Percentiles rank a stretch among this genome's conserved stretches.
These are phyloP conservation scores for Guaruba guarouba DNA, from an alignment of 2,113 vertebrate genomes.

Conservation along the genomic window DNA sequence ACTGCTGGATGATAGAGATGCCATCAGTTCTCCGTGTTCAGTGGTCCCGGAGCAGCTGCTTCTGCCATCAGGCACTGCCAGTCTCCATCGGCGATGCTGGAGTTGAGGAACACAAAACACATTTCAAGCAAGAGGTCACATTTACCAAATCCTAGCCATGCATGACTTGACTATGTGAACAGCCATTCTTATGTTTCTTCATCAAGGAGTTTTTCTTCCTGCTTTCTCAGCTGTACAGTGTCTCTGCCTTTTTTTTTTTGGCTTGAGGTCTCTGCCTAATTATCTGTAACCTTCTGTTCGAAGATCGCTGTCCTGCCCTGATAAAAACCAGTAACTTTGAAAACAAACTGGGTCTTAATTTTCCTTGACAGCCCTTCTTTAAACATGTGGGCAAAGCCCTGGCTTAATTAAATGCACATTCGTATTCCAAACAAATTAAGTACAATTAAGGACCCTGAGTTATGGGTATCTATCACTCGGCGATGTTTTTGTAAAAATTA, in stretches of 20 bases:
- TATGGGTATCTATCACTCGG: slow-evolving; percentile 99
- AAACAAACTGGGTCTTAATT: slow-evolving; percentile 97
- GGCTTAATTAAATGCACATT: slow-evolving; percentile 99
- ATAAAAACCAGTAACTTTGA: slow-evolving; percentile 95
- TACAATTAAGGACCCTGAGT: slow-evolving; percentile 99
- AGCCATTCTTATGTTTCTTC: slow-evolving; percentile 57
- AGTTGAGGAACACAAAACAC: slow-evolving; percentile 16
- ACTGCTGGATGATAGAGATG: neutral
- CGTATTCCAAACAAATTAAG: slow-evolving; percentile 99
- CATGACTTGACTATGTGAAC: slow-evolving; percentile 42
- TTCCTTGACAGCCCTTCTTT: slow-evolving; percentile 95
- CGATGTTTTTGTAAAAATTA: slow-evolving; percentile 99
- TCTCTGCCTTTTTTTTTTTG: slow-evolving; percentile 39
- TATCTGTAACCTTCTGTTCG: slow-evolving; percentile 84
- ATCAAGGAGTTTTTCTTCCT: slow-evolving; percentile 58
- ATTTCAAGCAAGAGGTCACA: slow-evolving; percentile 55
- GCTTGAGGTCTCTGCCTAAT: slow-evolving; percentile 79
- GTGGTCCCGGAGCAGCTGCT: neutral
- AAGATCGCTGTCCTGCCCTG: slow-evolving; percentile 81
- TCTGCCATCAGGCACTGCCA: neutral
- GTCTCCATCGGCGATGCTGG: neutral
- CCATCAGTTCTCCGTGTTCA: neutral
- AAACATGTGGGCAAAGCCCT: slow-evolving; percentile 90
- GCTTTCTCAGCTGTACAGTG: slow-evolving; percentile 61
- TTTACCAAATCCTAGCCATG: slow-evolving; percentile 45